Evolutionary conservation across 2,888 invertebrate genomes (phyloP).

Genomic region (Agriopis leucophaearia): DNA sequence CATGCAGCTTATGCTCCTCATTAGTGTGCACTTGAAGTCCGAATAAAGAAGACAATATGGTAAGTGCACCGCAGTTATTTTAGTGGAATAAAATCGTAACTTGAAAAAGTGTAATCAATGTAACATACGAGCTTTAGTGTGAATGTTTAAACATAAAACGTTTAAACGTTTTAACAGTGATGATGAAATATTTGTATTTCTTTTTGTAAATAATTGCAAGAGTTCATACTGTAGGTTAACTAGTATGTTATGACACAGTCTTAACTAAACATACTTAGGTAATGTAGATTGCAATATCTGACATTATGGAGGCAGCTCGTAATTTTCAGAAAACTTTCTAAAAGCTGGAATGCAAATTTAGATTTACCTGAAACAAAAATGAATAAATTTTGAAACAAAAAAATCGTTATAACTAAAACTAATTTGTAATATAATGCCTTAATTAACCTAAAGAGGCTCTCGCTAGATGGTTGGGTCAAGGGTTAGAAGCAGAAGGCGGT

Average conservation of each 20-base stretch:
- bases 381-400: no score
- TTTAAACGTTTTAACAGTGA: no score
- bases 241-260: background rate
- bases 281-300: constrained; percentile 14
- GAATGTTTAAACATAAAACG: constrained; percentile 15
- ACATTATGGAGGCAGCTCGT: constrained; percentile 8
- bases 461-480: no score
- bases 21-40: constrained; percentile 53
- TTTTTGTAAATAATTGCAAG: constrained; percentile 14
- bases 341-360: background rate
- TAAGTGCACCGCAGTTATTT: constrained; percentile 46
- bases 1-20: constrained; percentile 33
- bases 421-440: no score
- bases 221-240: constrained; percentile 1
- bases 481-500: no score
- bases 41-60: constrained; percentile 58
- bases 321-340: no score
- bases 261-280: constrained; percentile 14
- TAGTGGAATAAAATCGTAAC: background rate
- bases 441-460: no score
- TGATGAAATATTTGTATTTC: constrained; percentile 12
- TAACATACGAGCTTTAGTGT: constrained; percentile 6
- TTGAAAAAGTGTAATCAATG: constrained; percentile 10
- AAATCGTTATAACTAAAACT: background rate
- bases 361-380: background rate